These are phyloP conservation scores for Prolemur simus DNA, from an alignment of 2,113 vertebrate species.

Conservation along the genomic window DNA sequence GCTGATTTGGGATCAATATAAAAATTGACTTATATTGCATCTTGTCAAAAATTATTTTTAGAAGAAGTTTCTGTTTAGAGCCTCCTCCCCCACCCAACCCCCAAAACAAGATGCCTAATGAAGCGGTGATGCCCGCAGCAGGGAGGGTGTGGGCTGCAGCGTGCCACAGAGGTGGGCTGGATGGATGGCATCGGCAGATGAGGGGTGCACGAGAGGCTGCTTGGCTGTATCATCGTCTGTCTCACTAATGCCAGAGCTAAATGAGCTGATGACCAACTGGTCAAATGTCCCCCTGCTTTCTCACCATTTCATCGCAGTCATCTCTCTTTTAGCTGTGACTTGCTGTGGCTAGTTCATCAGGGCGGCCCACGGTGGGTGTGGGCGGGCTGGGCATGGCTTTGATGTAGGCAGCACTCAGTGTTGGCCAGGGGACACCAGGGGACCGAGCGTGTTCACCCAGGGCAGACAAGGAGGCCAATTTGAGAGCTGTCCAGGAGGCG, in stretches of 20 bases:
- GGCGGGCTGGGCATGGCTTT: neutral
- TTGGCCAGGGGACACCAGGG: neutral
- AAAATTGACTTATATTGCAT: neutral
- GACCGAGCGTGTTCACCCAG: neutral
- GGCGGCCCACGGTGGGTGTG: neutral
- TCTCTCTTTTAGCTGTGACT: neutral
- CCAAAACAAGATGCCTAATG: neutral
- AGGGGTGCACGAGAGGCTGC: neutral
- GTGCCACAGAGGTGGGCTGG: no score
- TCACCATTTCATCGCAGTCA: accelerated
- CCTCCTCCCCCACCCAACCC: neutral
- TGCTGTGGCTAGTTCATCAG: neutral
- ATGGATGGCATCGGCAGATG: neutral
- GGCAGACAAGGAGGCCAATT: no score
- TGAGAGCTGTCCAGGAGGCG: neutral
- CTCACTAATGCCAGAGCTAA: neutral
- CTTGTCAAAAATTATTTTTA: neutral
- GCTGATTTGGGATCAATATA: neutral
- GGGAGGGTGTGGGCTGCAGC: neutral
- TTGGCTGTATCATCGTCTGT: neutral
- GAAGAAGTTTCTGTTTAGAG: neutral
- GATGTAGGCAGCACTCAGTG: accelerated
- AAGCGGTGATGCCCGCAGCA: neutral
- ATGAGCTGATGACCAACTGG: neutral
- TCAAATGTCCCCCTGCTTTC: neutral